Conservation (phyloP, 2,113 vertebrate genomes). For the Nematolebias whitei region DNA sequence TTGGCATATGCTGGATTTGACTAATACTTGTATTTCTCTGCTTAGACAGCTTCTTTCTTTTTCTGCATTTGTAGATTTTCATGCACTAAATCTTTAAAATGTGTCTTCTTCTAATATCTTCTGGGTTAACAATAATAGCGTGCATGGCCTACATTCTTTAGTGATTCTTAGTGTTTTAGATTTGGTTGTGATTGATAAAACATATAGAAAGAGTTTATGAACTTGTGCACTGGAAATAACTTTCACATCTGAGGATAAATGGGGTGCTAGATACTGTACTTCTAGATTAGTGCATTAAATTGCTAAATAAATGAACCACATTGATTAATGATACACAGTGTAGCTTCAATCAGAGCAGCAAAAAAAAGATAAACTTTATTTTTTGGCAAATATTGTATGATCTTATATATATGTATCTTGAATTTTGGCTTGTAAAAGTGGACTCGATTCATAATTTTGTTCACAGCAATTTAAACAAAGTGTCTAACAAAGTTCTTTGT, state of each 20-base stretch:
- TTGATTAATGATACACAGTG: not conserved
- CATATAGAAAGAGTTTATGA: not conserved
- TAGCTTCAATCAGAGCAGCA: not conserved
- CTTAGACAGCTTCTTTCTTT: slow-evolving; percentile 62
- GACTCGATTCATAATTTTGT: too few species aligned
- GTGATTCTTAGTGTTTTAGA: slow-evolving; percentile 71
- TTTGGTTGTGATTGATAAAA: slow-evolving; percentile 39
- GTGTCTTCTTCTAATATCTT: slow-evolving; percentile 70
- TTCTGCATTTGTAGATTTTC: slow-evolving; percentile 57
- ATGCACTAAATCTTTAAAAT: slow-evolving; percentile 55
- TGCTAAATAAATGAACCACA: not conserved
- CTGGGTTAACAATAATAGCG: slow-evolving; percentile 76
- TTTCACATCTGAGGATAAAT: slow-evolving; percentile 6
- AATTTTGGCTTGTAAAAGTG: too few species aligned
- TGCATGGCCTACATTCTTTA: slow-evolving; percentile 76
- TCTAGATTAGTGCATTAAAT: not conserved
- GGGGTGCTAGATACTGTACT: not conserved
- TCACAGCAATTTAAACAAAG: too few species aligned
- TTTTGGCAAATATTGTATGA: too few species aligned
- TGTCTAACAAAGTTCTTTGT: too few species aligned
- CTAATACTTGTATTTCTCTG: slow-evolving; percentile 63
- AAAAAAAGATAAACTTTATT: too few species aligned
- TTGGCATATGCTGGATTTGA: slow-evolving; percentile 52
- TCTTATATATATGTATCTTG: too few species aligned
- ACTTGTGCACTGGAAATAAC: not conserved